Evolutionary conservation across 2,113 vertebrate species (phyloP), one percentile per base, ranked within the genome.

Genomic region (Coregonus clupeaformis): DNA sequence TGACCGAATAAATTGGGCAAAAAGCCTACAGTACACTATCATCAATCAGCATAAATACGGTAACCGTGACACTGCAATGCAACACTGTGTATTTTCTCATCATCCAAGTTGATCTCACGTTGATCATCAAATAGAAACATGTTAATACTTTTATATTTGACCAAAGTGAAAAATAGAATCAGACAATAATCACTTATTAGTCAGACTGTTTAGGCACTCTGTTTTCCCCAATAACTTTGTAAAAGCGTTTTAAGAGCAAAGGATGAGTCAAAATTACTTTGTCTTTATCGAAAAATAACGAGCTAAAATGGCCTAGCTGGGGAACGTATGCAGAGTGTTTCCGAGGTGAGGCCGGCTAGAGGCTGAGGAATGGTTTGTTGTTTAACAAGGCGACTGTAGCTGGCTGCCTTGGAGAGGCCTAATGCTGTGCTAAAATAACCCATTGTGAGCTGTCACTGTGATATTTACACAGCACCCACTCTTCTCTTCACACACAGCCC

Each of bases 391-490:
- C 90, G 85, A 86, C 91, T 88, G 81, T 86, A 91, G 92, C 94
- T 92, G 94, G 90, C 94, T 92, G 91, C 93, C 90, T 94, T 86
- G 86, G 86, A 89, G 92, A 94, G 95, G 93, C 94, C 93, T 93
- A 94, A 94, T 87, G 90, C 92, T 85, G 83, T 80, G 90, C 91
- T 94, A 93, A 94, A 96, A 95, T 92, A 94, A 94, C 93, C 94
- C 91, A 94, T 92, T 93, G 94, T 93, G 92, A 95, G 92, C 93
- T 92, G 93, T 95, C 94, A 94, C 88, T 84, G 91, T 91, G 78
- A 90, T 94, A 95, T 96, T 97, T 95, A 96, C 94, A 92, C 89
- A 95, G 93, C 91, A 91, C 92, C 94, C 91, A 90, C 92, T 95
- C 92, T 92, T 93, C 94, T 92, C 93, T 93, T 94, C 66, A 68